Evolutionary conservation across 2,888 invertebrate species (phyloP).

Genomic region (Oscheius myriophilus): DNA sequence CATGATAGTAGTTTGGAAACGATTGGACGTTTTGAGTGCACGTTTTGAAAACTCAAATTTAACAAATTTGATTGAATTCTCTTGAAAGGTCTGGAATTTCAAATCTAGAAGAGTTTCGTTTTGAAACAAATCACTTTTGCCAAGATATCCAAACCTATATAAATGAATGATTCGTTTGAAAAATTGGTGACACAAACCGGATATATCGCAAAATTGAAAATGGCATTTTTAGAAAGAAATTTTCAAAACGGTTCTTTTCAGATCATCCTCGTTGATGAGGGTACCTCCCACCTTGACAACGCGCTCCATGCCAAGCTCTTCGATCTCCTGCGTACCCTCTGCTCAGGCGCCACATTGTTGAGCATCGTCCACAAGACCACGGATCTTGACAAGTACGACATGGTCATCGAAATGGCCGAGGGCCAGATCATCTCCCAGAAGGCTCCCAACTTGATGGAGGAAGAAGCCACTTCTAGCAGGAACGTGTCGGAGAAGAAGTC

Average conservation of each 20-base stretch:
- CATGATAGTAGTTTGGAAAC: background rate
- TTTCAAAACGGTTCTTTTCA: too few relatives aligned
- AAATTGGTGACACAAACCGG: too few relatives aligned
- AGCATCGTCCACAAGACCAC: constrained; percentile 24
- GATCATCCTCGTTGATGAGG: constrained; percentile 73
- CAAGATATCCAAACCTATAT: too few relatives aligned
- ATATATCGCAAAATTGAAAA: too few relatives aligned
- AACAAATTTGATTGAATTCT: too few relatives aligned
- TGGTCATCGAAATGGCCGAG: constrained; percentile 13
- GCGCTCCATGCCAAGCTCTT: constrained; percentile 30
- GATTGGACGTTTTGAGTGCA: background rate
- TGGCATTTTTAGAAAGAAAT: too few relatives aligned
- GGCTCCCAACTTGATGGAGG: too few relatives aligned
- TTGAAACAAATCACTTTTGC: too few relatives aligned
- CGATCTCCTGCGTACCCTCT: constrained; percentile 24
- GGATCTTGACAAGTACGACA: background rate
- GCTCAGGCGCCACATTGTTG: constrained; percentile 24
- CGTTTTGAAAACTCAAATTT: too few relatives aligned
- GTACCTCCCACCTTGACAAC: constrained; percentile 75
- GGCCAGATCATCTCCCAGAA: background rate
- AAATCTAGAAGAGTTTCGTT: too few relatives aligned
- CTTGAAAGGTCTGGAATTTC: too few relatives aligned
- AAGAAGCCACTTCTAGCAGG: background rate
- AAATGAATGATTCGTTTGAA: too few relatives aligned
- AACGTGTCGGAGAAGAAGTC: background rate